Percentiles rank a stretch among this genome's conserved stretches.
Conservation (phyloP, 1,140 invertebrate genomes). For the Planococcus citri region DNA sequence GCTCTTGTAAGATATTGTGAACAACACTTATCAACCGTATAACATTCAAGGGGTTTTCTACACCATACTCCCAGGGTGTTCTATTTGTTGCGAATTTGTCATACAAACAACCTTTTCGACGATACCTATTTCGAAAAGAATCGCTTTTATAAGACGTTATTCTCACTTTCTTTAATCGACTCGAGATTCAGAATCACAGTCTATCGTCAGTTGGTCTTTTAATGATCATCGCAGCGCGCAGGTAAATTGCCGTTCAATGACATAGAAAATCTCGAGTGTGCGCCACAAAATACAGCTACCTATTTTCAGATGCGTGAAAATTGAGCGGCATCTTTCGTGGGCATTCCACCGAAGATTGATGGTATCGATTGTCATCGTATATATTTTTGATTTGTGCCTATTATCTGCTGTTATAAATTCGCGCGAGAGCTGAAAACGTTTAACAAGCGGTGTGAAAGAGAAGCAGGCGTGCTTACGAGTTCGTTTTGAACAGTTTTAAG, state of each 20-base stretch:
- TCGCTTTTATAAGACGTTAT: neutral
- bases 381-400: too few relatives aligned
- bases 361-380: too few relatives aligned
- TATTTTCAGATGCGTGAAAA: too few relatives aligned
- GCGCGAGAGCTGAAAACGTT: too few relatives aligned
- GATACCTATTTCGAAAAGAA: neutral
- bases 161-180: neutral
- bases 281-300: neutral
- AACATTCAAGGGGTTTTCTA: neutral
- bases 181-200: neutral
- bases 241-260: neutral
- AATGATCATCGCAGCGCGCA: neutral
- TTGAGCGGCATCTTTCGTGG: too few relatives aligned
- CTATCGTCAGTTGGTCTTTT: neutral
- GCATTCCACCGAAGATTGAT: too few relatives aligned
- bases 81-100: neutral
- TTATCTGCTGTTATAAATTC: too few relatives aligned
- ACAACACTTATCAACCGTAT: neutral
- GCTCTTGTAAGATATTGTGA: neutral
- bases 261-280: neutral
- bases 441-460: too few relatives aligned
- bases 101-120: constrained; percentile 1
- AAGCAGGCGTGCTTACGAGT: too few relatives aligned
- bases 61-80: neutral
- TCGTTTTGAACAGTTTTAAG: too few relatives aligned